Evolutionary conservation across 1,140 invertebrate species (phyloP).

Genomic region (Mizuhopecten yessoensis): DNA sequence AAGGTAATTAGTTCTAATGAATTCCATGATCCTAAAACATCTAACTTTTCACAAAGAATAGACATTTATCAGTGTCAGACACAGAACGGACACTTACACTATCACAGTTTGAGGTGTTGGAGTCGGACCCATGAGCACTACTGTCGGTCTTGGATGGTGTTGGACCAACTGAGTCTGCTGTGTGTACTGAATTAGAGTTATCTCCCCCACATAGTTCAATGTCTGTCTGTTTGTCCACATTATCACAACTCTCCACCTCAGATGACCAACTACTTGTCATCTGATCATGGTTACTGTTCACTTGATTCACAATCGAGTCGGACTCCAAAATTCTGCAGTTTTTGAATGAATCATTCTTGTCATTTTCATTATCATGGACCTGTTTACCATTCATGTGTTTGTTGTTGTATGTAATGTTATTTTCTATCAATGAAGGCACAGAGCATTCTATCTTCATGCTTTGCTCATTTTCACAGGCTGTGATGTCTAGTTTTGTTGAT

Average conservation of each 20-base stretch:
- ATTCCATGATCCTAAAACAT: too few relatives aligned
- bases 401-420: neutral
- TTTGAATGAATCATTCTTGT: neutral
- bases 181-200: neutral
- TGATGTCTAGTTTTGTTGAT: slow-evolving; percentile 58
- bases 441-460: slow-evolving; percentile 18
- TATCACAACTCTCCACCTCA: slow-evolving; percentile 25
- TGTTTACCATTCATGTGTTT: slow-evolving; percentile 28
- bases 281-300: slow-evolving; percentile 23
- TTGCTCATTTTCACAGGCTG: slow-evolving; percentile 42
- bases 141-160: neutral
- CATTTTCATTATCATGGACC: neutral
- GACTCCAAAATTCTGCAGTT: neutral
- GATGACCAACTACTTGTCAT: slow-evolving; percentile 24
- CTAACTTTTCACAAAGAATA: too few relatives aligned
- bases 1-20: too few relatives aligned
- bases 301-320: neutral
- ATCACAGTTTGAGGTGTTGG: slow-evolving; percentile 68
- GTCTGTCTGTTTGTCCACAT: neutral
- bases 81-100: slow-evolving; percentile 57
- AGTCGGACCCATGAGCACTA: slow-evolving; percentile 63
- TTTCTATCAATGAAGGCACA: slow-evolving; percentile 19
- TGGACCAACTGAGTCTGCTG: neutral
- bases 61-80: too few relatives aligned
- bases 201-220: neutral